Conservation (phyloP, 2,113 vertebrate species). For the Rhinogobius similis region DNA sequence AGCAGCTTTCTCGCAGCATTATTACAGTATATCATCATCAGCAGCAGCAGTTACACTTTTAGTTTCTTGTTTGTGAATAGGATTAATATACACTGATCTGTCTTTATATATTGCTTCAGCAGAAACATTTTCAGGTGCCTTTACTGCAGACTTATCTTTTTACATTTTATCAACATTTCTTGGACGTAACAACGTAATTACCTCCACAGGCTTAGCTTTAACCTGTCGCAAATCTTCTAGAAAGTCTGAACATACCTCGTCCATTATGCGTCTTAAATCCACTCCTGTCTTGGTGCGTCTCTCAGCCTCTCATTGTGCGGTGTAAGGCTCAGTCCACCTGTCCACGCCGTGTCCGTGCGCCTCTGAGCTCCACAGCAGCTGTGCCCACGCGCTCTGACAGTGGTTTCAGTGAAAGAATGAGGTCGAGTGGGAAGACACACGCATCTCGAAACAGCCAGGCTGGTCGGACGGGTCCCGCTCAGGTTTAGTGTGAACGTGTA, state of each 20-base stretch:
- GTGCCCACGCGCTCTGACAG: constrained; percentile 21
- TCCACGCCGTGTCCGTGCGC: neutral
- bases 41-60: too few relatives aligned
- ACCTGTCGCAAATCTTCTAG: neutral
- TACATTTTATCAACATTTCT: too few relatives aligned
- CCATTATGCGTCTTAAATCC: constrained; percentile 43
- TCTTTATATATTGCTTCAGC: too few relatives aligned
- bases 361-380: neutral
- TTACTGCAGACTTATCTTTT: too few relatives aligned
- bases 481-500: constrained; percentile 2
- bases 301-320: constrained; percentile 51
- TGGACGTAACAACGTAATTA: too few relatives aligned
- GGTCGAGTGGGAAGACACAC: constrained; percentile 25
- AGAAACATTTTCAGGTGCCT: too few relatives aligned
- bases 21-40: too few relatives aligned
- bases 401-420: constrained; percentile 59
- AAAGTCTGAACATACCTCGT: constrained; percentile 53
- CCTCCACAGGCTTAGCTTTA: too few relatives aligned
- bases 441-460: constrained; percentile 52
- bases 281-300: neutral
- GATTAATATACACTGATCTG: too few relatives aligned
- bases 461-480: constrained; percentile 68
- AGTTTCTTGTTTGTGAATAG: too few relatives aligned
- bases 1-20: neutral
- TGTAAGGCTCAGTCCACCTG: neutral